Percentiles rank a stretch among this genome's conserved stretches.
Conservation (phyloP, 2,888 invertebrate genomes). For the Ashinkailepas kermadecensis region DNA sequence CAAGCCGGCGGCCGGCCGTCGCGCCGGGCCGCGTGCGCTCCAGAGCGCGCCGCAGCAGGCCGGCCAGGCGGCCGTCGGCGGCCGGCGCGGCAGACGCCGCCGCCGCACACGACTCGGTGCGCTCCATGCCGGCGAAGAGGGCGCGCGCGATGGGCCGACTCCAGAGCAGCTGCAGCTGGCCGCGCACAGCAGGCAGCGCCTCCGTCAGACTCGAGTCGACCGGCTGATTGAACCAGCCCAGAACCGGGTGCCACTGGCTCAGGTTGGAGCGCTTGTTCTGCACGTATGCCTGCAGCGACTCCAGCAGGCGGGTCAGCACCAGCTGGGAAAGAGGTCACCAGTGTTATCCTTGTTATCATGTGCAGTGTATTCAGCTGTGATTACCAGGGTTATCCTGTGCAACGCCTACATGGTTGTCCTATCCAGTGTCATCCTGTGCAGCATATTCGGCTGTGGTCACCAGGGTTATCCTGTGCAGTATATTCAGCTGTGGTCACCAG, state of each 20-base stretch:
- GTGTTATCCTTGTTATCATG: too few relatives aligned
- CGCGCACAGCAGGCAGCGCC: slow-evolving; percentile 57
- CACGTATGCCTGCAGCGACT: slow-evolving; percentile 87
- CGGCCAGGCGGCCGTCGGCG: slow-evolving; percentile 15
- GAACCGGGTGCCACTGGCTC: slow-evolving; percentile 94
- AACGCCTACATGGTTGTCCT: too few relatives aligned
- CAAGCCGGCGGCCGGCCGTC: slow-evolving; percentile 61
- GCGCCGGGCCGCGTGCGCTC: slow-evolving; percentile 54
- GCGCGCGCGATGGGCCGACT: slow-evolving; percentile 40
- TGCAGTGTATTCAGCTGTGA: too few relatives aligned
- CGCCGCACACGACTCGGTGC: background rate
- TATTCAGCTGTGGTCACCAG: too few relatives aligned
- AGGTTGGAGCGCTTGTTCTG: slow-evolving; percentile 81
- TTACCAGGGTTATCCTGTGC: too few relatives aligned
- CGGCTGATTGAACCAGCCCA: slow-evolving; percentile 87
- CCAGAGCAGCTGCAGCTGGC: slow-evolving; percentile 67
- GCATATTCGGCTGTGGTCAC: too few relatives aligned
- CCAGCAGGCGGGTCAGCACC: slow-evolving; percentile 74
- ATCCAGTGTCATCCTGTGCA: too few relatives aligned
- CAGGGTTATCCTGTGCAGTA: too few relatives aligned
- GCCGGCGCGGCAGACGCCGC: background rate
- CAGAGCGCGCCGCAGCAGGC: slow-evolving; percentile 37
- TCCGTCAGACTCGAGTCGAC: slow-evolving; percentile 59
- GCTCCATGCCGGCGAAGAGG: slow-evolving; percentile 29
- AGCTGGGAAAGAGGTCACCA: slow-evolving; percentile 49